phyloP scores from a whole-genome alignment of 2,888 invertebrate species.

The Penaeus monodon region DNA sequence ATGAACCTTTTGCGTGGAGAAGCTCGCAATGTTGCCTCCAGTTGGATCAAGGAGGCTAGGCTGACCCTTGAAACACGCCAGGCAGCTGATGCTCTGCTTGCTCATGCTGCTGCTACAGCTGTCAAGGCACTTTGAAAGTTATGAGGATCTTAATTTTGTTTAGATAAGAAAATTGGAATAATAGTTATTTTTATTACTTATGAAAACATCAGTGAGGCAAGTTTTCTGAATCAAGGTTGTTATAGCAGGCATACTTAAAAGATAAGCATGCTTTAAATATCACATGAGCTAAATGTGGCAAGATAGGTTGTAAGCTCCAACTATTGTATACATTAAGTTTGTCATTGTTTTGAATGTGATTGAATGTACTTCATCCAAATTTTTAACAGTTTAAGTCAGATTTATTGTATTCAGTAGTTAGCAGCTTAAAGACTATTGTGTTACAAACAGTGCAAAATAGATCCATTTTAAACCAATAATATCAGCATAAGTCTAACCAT shows the following conservation, averaged over 20 bases:
- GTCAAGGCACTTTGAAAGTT: constrained; percentile 69
- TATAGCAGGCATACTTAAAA: background rate
- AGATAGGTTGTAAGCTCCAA: background rate
- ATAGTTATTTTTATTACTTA: no score
- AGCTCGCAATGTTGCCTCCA: constrained; percentile 82
- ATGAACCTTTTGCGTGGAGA: constrained; percentile 91
- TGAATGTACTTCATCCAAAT: background rate
- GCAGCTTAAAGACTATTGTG: background rate
- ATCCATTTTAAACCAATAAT: background rate
- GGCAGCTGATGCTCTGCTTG: constrained; percentile 88
- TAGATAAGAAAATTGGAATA: background rate
- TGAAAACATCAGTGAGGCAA: no score
- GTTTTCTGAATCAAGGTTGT: no score
- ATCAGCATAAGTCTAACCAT: no score
- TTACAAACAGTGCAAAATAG: background rate
- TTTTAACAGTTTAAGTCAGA: background rate
- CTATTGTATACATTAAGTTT: background rate
- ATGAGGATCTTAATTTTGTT: background rate
- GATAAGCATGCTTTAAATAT: background rate
- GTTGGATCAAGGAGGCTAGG: constrained; percentile 89
- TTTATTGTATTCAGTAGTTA: background rate
- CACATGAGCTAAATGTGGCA: no score
- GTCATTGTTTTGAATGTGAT: no score
- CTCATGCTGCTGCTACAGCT: constrained; percentile 86
- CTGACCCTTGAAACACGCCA: constrained; percentile 89